Evolutionary conservation across 2,888 invertebrate genomes (phyloP).

Genomic region (Eilema caniola): DNA sequence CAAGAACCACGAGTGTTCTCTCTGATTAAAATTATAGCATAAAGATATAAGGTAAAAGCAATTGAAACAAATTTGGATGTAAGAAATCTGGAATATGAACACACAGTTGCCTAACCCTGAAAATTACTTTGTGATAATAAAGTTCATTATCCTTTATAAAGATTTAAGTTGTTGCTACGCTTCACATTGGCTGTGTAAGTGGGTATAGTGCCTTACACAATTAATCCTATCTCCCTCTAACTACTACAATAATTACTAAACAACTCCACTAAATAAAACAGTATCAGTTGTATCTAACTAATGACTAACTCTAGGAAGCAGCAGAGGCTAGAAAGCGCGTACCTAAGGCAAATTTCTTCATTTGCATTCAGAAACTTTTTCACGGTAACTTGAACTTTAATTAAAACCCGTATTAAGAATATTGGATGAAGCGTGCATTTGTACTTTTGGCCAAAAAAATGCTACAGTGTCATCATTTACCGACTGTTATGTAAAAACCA

Average conservation of each 20-base stretch:
- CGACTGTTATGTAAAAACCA: not conserved
- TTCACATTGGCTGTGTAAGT: too few relatives aligned
- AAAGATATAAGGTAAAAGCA: not conserved
- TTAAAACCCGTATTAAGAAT: slow-evolving; percentile 75
- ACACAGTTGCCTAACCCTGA: too few relatives aligned
- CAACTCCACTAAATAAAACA: slow-evolving; percentile 2
- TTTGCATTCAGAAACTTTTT: slow-evolving; percentile 76
- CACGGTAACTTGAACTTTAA: slow-evolving; percentile 82
- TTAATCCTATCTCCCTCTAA: not conserved
- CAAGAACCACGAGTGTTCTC: too few relatives aligned
- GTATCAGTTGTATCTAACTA: slow-evolving; percentile 26
- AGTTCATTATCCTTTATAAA: too few relatives aligned
- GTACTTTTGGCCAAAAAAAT: slow-evolving; percentile 45
- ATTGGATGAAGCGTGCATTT: slow-evolving; percentile 58
- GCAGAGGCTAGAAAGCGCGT: slow-evolving; percentile 29
- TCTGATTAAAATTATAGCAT: too few relatives aligned
- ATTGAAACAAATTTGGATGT: too few relatives aligned
- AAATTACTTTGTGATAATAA: too few relatives aligned
- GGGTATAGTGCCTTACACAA: not conserved
- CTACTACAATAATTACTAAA: slow-evolving; percentile 4
- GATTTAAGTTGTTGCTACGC: too few relatives aligned
- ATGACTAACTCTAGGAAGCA: slow-evolving; percentile 36
- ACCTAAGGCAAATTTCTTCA: slow-evolving; percentile 58
- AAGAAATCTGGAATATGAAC: too few relatives aligned
- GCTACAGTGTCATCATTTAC: slow-evolving; percentile 1